Base-by-base conservation (phyloP, 2,888 invertebrate genomes). In the Tetropium fuscum region DNA sequence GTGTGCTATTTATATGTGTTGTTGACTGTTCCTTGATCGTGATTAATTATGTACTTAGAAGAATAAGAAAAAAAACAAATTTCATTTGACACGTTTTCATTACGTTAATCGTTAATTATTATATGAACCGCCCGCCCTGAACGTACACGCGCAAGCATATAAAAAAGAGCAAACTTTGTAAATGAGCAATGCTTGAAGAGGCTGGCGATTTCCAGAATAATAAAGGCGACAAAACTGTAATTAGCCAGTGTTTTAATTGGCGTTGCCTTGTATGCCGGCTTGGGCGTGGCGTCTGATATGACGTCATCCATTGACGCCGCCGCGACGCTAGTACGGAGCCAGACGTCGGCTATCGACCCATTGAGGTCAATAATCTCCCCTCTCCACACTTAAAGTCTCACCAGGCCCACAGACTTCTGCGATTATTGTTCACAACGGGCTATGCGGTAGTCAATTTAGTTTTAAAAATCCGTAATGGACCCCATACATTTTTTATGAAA, bases 291-390 rank as follows among this genome's bases (percentile, higher is more conserved):
- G 74, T 81, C 80, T 80, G 78, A 70, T 72, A 80, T 84, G 84
- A 84, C 84, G 84, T 84, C 84, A 84, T 80, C 82, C 84, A 84
- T 84, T 84, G 84, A 84, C 49, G 61, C 49, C 57, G 69, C 72
- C 66, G 70, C 66, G 71, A 69, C 71, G 72, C 73, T 69, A 73
- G 71, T 70, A 71, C 76, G 76, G 74, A 78, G 78, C 77, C 78
- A 76, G 78, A 77, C 79, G 78, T 68, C 74, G 71, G 56, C 56
- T 72, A 72, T 72, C 72, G 72, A 71, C 70, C 75, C 70, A 69
- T 40, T 68, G 74, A 75, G 79, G 78, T 79, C 79, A 78, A 76
- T 73, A 64, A 30, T 60, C 61, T 43, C 63, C 61, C 68, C 66
- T 53, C 64, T 49, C 32, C 44, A 58, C 56, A 47, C 49, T 59